Base-by-base conservation (phyloP, 2,797 vertebrate genomes). In the Zenarchopterus dispar region DNA sequence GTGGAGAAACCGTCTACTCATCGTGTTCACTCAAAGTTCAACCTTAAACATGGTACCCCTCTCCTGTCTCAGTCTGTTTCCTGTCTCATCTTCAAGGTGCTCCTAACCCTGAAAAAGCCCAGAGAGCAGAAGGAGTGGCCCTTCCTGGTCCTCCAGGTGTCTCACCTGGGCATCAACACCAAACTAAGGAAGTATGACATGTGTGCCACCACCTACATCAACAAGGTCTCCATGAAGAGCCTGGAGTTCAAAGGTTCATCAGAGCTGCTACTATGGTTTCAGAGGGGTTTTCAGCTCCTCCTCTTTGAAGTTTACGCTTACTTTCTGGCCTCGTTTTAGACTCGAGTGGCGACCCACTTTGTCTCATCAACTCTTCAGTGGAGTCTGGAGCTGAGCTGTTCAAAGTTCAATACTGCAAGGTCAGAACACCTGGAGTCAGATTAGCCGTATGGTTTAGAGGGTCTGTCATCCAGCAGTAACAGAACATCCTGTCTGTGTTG, bases 361-460 rank as follows among this genome's bases (percentile, higher is more conserved):
- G 91, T 80, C 90, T 98, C 69, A 82, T 99, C 67, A 94, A 92
- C 75, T 97, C 96, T 10, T 95, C 94, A 2, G 93, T 91, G 58
- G 81, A 92, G 16, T 89, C 93, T 18, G 94, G 92, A 56, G 86
- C 94, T 8, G 95, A 95, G 19, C 95, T 99, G 60, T 91, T 99
- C 59, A 96, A 96, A 94, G 95, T 98, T 84, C 91, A 96, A 58
- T 95, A 96, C 51, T 88, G 92, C 73, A 97, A 96, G 95, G 97
- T 99, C 58, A 78, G 4, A 11, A 63, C 42, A 9, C 24, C 9
- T 9, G n/a, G 21, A 1, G 21, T 8, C 0, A 45, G 31, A 2
- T 19, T 2, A 48, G 3, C 41, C 42, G 50, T 2, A 7, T 1
- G 5, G 31, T n/a, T 18, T 6, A 18, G 6, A 6, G 23, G n/a